Conservation (phyloP, 2,888 invertebrate species). For the Labia minor region DNA sequence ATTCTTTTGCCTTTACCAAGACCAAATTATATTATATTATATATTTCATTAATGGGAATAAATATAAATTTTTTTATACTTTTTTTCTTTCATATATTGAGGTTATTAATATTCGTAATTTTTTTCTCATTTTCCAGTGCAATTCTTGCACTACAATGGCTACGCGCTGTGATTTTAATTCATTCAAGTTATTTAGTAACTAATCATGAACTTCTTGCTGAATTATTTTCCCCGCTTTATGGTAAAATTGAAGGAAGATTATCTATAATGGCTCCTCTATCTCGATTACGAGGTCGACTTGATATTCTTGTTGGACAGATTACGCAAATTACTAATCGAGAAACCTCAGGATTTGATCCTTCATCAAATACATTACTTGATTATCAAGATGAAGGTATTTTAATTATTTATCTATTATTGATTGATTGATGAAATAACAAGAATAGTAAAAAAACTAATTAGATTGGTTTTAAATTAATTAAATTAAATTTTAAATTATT, state of each 20-base stretch:
- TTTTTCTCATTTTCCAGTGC: conserved; percentile 41
- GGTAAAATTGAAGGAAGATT: conserved; percentile 47
- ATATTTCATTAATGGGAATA: no score
- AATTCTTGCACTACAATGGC: conserved; percentile 46
- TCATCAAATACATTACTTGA: background rate
- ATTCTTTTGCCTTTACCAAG: no score
- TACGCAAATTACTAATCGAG: conserved; percentile 26
- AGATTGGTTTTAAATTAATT: no score
- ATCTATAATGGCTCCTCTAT: conserved; percentile 42
- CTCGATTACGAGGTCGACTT: conserved; percentile 48
- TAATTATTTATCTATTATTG: no score
- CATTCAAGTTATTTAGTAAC: conserved; percentile 53
- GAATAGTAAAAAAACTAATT: no score
- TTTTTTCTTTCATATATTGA: no score
- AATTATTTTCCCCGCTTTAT: conserved; percentile 45
- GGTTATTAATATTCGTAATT: no score
- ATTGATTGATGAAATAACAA: no score
- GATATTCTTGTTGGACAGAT: conserved; percentile 48
- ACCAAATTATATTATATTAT: no score
- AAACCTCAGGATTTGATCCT: background rate
- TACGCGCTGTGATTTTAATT: conserved; percentile 44
- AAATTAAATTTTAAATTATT: no score
- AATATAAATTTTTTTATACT: no score
- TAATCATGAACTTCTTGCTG: conserved; percentile 45
- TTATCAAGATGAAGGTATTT: background rate